These are phyloP conservation scores for Passer domesticus DNA, from an alignment of 2,113 vertebrate species.

Conservation along the genomic window DNA sequence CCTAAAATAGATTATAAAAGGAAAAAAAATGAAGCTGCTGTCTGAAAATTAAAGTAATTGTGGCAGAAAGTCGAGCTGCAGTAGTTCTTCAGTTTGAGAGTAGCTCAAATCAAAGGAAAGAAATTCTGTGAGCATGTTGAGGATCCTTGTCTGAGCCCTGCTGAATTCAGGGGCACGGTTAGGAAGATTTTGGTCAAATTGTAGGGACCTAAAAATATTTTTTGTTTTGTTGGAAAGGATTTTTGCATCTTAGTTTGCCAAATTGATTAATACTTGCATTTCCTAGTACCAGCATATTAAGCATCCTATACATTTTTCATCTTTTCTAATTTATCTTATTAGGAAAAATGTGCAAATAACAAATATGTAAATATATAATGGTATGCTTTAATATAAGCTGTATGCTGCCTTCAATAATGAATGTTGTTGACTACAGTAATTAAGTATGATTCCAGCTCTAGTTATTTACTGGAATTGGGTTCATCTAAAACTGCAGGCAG, in stretches of 20 bases:
- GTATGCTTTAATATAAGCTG: not conserved
- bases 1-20: not conserved
- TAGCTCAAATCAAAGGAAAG: not conserved
- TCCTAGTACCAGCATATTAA: not conserved
- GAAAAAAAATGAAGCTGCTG: not conserved
- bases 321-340: not conserved
- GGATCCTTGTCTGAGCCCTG: not conserved
- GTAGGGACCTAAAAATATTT: not conserved
- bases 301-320: not conserved
- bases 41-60: not conserved
- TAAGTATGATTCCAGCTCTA: not conserved
- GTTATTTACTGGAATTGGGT: conserved; percentile 25
- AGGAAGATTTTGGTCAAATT: not conserved
- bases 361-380: not conserved
- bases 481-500: not conserved
- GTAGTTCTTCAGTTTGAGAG: not conserved
- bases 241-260: not conserved
- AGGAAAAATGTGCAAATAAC: not conserved
- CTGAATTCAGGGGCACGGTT: not conserved
- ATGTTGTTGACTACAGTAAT: conserved; percentile 32
- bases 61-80: not conserved
- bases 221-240: not conserved
- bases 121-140: not conserved
- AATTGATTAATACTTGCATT: not conserved
- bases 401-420: not conserved